phyloP scores from a whole-genome alignment of 1,140 invertebrate genomes.

The Scaptodrosophila lebanonensis region DNA sequence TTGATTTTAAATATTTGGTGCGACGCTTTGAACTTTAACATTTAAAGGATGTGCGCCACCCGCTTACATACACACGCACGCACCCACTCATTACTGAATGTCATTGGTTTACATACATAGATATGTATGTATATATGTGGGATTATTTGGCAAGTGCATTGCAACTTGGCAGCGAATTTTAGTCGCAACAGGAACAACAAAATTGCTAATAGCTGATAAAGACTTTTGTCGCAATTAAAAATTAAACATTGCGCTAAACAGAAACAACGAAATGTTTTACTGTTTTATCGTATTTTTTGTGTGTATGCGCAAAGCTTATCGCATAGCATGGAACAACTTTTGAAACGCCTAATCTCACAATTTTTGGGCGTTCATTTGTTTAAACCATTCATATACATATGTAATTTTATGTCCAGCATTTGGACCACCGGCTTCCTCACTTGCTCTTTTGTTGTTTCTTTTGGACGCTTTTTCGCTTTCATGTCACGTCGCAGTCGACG shows the following conservation, averaged over 20 bases:
- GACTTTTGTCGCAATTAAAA: slow-evolving; percentile 32
- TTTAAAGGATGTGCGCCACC: slow-evolving; percentile 26
- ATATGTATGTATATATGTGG: too few relatives aligned
- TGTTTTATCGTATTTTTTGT: too few relatives aligned
- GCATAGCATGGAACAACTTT: too few relatives aligned
- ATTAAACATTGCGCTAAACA: too few relatives aligned
- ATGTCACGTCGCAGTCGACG: slow-evolving; percentile 59
- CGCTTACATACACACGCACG: background rate
- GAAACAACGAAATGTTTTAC: too few relatives aligned
- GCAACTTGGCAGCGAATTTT: slow-evolving; percentile 6
- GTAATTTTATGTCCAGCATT: slow-evolving; percentile 27
- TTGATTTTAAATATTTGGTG: slow-evolving; percentile 26
- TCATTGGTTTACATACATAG: too few relatives aligned
- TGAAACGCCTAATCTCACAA: too few relatives aligned
- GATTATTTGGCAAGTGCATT: slow-evolving; percentile 37
- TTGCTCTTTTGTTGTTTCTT: slow-evolving; percentile 31
- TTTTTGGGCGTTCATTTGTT: too few relatives aligned
- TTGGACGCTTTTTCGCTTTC: slow-evolving; percentile 50
- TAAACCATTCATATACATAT: slow-evolving; percentile 15
- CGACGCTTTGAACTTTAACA: slow-evolving; percentile 44
- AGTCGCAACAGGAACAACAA: slow-evolving; percentile 10
- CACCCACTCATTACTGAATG: slow-evolving; percentile 8
- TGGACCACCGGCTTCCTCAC: slow-evolving; percentile 49
- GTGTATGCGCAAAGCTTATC: too few relatives aligned
- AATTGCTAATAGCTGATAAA: slow-evolving; percentile 26